These are phyloP conservation scores for Astreopora myriophthalma DNA, from an alignment of 64 coral and sea anemone genomes.

Conservation along the genomic window DNA sequence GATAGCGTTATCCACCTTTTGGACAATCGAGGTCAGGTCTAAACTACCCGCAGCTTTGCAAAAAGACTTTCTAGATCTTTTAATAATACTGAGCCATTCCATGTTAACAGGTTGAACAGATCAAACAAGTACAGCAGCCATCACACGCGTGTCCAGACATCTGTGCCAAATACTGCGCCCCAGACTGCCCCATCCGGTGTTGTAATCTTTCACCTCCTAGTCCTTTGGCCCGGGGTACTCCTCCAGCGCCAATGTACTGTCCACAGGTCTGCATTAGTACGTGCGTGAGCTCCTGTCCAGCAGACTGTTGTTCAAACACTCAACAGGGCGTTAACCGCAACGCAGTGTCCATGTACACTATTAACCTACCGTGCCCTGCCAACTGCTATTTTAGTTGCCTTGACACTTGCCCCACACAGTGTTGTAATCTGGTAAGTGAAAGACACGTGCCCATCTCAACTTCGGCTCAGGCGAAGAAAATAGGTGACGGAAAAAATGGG, in stretches of 20 bases:
- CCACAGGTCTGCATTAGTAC: constrained; percentile 30
- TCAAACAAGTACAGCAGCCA: neutral
- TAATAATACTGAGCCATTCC: neutral
- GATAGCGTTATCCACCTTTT: no score
- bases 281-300: constrained; percentile 47
- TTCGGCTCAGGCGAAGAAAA: constrained; percentile 41
- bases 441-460: neutral
- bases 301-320: constrained; percentile 22
- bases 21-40: no score
- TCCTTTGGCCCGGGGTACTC: neutral
- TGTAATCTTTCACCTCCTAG: constrained; percentile 16
- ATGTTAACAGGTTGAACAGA: neutral
- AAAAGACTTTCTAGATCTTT: no score
- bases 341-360: neutral
- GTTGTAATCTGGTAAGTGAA: neutral
- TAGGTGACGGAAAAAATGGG: neutral
- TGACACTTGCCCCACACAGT: neutral
- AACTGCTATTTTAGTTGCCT: constrained; percentile 32
- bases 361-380: constrained; percentile 14
- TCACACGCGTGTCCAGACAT: constrained; percentile 40
- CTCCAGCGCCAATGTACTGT: constrained; percentile 34
- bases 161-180: constrained; percentile 21
- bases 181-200: constrained; percentile 65
- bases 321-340: neutral
- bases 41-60: no score